Evolutionary conservation across 2,797 vertebrate genomes (phyloP).

Genomic region (Coluber constrictor): DNA sequence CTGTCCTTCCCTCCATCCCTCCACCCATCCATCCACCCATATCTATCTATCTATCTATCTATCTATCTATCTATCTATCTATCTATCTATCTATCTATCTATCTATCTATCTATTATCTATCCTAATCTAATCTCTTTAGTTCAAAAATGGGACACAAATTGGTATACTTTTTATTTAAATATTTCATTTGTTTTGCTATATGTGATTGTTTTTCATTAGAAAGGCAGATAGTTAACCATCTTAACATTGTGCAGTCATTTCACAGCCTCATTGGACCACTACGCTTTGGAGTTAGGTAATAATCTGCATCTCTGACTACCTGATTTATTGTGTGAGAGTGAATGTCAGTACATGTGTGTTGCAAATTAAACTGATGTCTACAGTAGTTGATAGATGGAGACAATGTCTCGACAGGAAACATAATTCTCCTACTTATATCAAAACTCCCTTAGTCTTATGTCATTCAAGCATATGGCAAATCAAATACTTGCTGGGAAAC

Average conservation of each 20-base stretch:
- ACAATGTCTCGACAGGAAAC: background rate
- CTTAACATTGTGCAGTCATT: background rate
- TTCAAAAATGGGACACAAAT: background rate
- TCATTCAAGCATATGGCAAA: slow-evolving; percentile 18
- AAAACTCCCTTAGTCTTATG: slow-evolving; percentile 1
- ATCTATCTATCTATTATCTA: too few species aligned
- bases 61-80: too few species aligned
- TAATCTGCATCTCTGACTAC: slow-evolving; percentile 19
- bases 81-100: too few species aligned
- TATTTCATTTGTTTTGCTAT: background rate
- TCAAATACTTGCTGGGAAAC: fast-evolving
- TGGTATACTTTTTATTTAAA: background rate
- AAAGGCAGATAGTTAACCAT: background rate
- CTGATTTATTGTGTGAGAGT: slow-evolving; percentile 37
- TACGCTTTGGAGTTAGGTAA: slow-evolving; percentile 8
- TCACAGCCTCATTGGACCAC: background rate
- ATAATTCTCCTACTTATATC: slow-evolving; percentile 27
- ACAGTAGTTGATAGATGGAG: slow-evolving; percentile 36
- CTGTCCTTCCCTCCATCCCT: background rate
- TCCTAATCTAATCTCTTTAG: too few species aligned
- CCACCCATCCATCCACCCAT: too few species aligned
- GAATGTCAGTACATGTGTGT: slow-evolving; percentile 18
- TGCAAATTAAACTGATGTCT: slow-evolving; percentile 35
- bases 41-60: too few species aligned
- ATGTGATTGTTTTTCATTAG: background rate